Evolutionary conservation across 2,888 invertebrate genomes (phyloP).

Genomic region (Sialis lutaria): DNA sequence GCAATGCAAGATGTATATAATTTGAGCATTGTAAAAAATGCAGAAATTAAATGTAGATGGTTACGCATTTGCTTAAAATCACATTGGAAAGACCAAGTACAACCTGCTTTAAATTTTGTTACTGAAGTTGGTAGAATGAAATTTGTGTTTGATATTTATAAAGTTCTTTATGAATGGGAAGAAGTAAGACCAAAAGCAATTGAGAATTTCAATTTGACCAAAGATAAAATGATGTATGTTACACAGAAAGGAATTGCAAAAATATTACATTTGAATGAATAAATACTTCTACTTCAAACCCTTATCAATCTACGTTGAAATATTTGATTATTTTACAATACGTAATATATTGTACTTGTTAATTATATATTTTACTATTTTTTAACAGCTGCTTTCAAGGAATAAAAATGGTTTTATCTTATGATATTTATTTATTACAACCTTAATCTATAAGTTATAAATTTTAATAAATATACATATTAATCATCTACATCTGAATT

Average conservation of each 20-base stretch:
- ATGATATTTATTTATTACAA: constrained; percentile 18
- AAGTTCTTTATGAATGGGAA: constrained; percentile 69
- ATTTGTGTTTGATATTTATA: constrained; percentile 73
- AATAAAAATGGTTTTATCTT: constrained; percentile 21
- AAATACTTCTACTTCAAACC: constrained; percentile 9
- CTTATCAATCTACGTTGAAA: not conserved
- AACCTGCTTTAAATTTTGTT: constrained; percentile 55
- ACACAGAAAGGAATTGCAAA: constrained; percentile 54
- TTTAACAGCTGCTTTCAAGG: not conserved
- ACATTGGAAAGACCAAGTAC: constrained; percentile 45
- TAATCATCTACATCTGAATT: not conserved
- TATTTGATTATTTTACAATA: not conserved
- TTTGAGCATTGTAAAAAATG: constrained; percentile 47
- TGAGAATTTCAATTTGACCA: constrained; percentile 50
- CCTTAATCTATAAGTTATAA: too few relatives aligned
- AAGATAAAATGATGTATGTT: constrained; percentile 69
- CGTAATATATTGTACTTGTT: not conserved
- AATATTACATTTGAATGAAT: constrained; percentile 42
- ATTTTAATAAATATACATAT: too few relatives aligned
- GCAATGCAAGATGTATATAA: constrained; percentile 45
- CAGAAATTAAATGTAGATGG: constrained; percentile 68
- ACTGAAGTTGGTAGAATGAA: constrained; percentile 83
- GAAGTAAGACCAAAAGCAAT: constrained; percentile 47
- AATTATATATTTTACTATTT: too few relatives aligned
- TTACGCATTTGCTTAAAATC: constrained; percentile 60